phyloP scores from a whole-genome alignment of 2,888 invertebrate species.

The Campoplex capitator region DNA sequence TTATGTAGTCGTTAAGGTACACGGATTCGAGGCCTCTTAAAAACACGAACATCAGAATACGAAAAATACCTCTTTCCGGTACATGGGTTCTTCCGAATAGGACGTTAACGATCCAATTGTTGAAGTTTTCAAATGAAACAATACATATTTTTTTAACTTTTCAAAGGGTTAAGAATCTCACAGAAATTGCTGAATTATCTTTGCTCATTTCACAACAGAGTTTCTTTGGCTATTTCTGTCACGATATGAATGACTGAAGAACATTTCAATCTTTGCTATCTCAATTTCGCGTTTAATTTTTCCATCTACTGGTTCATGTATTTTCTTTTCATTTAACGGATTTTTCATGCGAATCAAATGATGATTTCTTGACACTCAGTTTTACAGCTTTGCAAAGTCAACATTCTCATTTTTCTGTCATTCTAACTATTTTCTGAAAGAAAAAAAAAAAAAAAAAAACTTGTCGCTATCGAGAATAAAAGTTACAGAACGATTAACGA shows the following conservation, averaged over 20 bases:
- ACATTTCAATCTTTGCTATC: neutral
- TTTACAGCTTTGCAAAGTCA: neutral
- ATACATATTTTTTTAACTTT: neutral
- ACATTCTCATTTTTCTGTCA: neutral
- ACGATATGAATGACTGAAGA: neutral
- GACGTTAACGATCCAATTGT: neutral
- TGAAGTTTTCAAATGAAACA: neutral
- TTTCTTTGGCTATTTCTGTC: neutral
- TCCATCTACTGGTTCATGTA: neutral
- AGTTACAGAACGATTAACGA: neutral
- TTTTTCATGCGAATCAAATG: neutral
- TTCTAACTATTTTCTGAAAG: neutral
- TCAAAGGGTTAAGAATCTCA: neutral
- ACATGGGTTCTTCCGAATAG: neutral
- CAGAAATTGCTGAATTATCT: neutral
- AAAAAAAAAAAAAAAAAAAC: neutral
- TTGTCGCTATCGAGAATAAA: neutral
- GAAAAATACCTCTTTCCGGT: neutral
- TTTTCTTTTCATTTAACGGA: neutral
- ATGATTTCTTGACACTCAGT: neutral
- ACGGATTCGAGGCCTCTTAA: constrained; percentile 24
- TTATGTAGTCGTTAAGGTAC: constrained; percentile 33
- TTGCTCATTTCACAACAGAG: neutral
- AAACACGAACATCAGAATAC: neutral
- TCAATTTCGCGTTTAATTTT: neutral